A percentile compares a stretch with the other conserved stretches of the same genome.
phyloP scores from a whole-genome alignment of 30 jellyfish, hydroid and myxozoan genomes.

The Aurelia sp. region DNA sequence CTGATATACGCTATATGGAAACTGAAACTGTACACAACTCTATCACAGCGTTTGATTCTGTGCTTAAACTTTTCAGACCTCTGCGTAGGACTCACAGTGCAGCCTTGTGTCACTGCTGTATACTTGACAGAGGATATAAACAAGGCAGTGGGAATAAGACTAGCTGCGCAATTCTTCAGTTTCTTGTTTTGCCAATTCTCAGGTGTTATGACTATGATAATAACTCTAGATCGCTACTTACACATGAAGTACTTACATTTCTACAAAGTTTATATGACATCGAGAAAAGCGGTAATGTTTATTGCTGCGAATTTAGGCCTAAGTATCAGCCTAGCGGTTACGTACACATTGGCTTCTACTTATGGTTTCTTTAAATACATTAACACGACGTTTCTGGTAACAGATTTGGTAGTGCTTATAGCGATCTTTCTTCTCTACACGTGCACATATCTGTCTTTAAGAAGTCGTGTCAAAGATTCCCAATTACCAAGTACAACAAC shows the following conservation, averaged over 20 bases:
- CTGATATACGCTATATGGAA: background rate
- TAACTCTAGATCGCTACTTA: slow-evolving; percentile 24
- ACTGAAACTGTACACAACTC: background rate
- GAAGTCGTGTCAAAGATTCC: slow-evolving; percentile 7
- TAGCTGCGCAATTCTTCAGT: background rate
- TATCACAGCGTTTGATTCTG: slow-evolving; percentile 9
- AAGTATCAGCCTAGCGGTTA: background rate
- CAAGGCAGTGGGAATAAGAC: too few relatives aligned
- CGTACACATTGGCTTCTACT: slow-evolving; percentile 9
- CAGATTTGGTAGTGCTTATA: background rate
- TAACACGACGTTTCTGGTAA: background rate
- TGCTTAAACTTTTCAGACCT: slow-evolving; percentile 3
- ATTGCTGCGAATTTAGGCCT: background rate
- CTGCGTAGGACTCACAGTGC: slow-evolving; percentile 7
- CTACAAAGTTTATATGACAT: slow-evolving; percentile 6
- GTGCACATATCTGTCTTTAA: slow-evolving; percentile 7
- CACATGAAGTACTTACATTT: slow-evolving; percentile 24
- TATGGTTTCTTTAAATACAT: background rate
- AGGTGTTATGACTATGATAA: slow-evolving; percentile 18
- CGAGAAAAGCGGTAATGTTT: background rate
- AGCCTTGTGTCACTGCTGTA: slow-evolving; percentile 18
- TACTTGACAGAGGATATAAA: background rate
- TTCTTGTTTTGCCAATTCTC: slow-evolving; percentile 23
- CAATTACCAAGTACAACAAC: background rate
- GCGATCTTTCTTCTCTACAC: slow-evolving; percentile 13